Evolutionary conservation across 2,888 invertebrate genomes (phyloP), one percentile per base, ranked within the genome.

Genomic region (Scotopteryx bipunctaria): DNA sequence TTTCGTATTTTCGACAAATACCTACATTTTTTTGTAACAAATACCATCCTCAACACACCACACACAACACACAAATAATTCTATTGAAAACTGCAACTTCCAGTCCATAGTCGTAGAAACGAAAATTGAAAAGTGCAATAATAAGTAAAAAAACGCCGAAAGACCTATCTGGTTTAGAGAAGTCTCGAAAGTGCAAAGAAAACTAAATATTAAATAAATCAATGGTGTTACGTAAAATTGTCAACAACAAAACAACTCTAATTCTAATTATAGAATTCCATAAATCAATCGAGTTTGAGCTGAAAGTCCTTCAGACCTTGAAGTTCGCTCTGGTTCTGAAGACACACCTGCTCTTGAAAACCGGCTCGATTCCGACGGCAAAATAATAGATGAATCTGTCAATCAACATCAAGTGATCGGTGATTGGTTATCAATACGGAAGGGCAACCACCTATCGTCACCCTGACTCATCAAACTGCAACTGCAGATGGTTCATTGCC

Each of bases 331-430:
- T 13, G 8, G 6, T 9, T 27, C 40, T 16, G 9, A 25, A 32
- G 3, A 19, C 2, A 27, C 2, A 9, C 9, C n/a, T 41, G 27
- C 27, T 9, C 27, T 4, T 27, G 23, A 8, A 27, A 2, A 13
- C 21, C 13, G 41, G 14, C 14, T 19, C 31, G 31, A 32, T 13
- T 17, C n/a, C n/a, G n/a, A n/a, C n/a, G 13, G 31, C 13, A 11
- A 19, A 41, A 19, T 29, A 29, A n/a, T 42, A 15, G 32, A 32
- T 42, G 15, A 15, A 16, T 21, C 37, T 29, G 25, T 40, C 48
- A 40, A 56, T 58, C 49, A 50, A 55, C 48, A 51, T 52, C 47
- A 49, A 49, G 54, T 47, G 55, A 49, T 43, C 23, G 15, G 33
- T 33, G 32, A 29, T 48, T 29, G 43, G 46, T 49, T 37, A 29